Conservation (phyloP, 2,797 vertebrate species). For the Pantherophis vulpinus region DNA sequence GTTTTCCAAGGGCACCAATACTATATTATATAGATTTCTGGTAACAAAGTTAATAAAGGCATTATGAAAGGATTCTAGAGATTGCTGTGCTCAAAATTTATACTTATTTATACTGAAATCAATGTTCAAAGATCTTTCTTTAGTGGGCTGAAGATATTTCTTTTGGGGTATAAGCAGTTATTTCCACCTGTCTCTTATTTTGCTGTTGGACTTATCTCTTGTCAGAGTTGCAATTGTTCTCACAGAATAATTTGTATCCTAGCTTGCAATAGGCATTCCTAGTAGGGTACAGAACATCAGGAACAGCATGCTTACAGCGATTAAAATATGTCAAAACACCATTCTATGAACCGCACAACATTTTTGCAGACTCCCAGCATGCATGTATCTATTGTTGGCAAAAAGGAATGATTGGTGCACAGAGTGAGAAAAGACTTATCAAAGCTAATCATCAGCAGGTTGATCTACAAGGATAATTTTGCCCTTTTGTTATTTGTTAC, state of each 20-base stretch:
- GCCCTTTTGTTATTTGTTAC: slow-evolving; percentile 35
- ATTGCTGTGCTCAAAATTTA: not conserved
- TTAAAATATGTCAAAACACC: not conserved
- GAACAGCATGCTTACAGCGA: not conserved
- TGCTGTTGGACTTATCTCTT: not conserved
- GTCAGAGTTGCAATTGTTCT: not conserved
- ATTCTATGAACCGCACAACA: not conserved
- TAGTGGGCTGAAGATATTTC: not conserved
- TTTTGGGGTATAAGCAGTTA: not conserved
- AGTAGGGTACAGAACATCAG: not conserved
- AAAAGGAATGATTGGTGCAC: slow-evolving; percentile 5
- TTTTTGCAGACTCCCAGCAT: not conserved
- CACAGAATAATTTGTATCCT: not conserved
- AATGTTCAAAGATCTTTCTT: not conserved
- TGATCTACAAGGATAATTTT: slow-evolving; percentile 33
- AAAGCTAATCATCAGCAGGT: not conserved
- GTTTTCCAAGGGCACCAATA: not conserved
- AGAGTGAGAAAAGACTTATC: not conserved
- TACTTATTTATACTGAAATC: not conserved
- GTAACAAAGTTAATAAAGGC: not conserved
- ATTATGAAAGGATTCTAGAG: not conserved
- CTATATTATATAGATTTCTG: not conserved
- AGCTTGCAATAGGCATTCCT: not conserved
- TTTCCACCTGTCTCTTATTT: not conserved
- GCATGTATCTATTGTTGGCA: not conserved